Percentiles rank a stretch among this genome's conserved stretches.
These are phyloP conservation scores for Noctua fimbriata DNA, from an alignment of 2,888 invertebrate genomes.

Conservation along the genomic window DNA sequence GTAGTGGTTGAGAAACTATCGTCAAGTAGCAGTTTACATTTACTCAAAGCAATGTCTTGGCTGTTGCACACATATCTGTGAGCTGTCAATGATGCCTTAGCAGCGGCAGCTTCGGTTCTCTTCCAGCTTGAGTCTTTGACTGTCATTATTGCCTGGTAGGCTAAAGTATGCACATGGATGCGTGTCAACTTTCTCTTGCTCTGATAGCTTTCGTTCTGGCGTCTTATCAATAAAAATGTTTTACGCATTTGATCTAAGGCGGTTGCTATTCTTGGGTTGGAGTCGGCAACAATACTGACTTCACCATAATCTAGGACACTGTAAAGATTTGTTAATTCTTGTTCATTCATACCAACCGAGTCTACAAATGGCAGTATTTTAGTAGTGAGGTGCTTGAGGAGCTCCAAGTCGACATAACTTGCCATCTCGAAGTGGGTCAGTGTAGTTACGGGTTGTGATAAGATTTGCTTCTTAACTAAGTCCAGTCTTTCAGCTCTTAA, in stretches of 20 bases:
- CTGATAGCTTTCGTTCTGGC: conserved; percentile 80
- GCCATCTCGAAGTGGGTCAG: conserved; percentile 96
- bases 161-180: conserved; percentile 96
- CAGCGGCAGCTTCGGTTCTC: conserved; percentile 94
- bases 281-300: conserved; percentile 93
- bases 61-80: conserved; percentile 95
- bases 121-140: conserved; percentile 93
- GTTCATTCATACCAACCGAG: conserved; percentile 97
- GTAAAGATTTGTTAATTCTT: conserved; percentile 94
- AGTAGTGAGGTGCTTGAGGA: conserved; percentile 92
- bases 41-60: conserved; percentile 88
- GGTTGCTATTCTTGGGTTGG: conserved; percentile 94
- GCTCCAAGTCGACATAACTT: conserved; percentile 93
- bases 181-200: conserved; percentile 92
- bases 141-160: conserved; percentile 96
- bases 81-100: conserved; percentile 95
- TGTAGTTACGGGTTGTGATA: conserved; percentile 90
- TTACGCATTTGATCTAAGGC: conserved; percentile 95
- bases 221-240: conserved; percentile 90
- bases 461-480: conserved; percentile 92
- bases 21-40: conserved; percentile 92
- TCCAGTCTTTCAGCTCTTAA: conserved; percentile 91
- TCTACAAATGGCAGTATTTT: conserved; percentile 94
- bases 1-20: conserved; percentile 95
- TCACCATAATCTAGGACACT: conserved; percentile 93